A percentile compares a stretch with the other conserved stretches of the same genome.
Conservation (phyloP, 92 coral and sea anemone genomes). For the Palythoa grandis region DNA sequence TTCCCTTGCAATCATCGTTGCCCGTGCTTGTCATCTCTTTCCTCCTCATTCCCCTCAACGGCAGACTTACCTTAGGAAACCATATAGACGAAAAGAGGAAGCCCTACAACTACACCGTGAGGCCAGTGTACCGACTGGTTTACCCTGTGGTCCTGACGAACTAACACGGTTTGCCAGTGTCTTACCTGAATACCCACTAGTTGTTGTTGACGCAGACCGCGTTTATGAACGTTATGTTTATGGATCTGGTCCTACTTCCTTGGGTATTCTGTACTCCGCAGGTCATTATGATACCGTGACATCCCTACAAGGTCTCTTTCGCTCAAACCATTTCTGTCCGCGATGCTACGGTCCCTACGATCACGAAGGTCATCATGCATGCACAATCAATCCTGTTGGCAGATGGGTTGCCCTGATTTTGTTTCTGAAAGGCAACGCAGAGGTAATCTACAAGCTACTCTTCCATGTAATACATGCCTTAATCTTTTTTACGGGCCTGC, state of each 20-base stretch:
- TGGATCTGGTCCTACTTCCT: conserved; percentile 15
- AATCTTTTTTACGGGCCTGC: not conserved
- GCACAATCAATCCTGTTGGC: not conserved
- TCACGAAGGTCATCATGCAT: not conserved
- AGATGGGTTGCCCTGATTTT: not conserved
- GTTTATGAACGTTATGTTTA: not conserved
- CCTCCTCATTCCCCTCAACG: no score
- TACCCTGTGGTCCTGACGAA: conserved; percentile 11
- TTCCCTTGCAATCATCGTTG: no score
- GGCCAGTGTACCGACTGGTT: no score
- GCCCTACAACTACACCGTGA: no score
- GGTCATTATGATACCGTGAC: conserved; percentile 52
- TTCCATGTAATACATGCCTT: not conserved
- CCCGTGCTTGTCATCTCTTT: no score
- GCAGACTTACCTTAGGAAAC: no score
- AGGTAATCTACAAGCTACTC: not conserved
- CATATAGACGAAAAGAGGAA: no score
- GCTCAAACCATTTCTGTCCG: not conserved
- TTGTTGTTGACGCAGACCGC: conserved; percentile 1
- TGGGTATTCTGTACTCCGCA: conserved; percentile 23
- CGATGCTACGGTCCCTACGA: not conserved
- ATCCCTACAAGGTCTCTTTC: not conserved
- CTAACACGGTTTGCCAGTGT: not conserved
- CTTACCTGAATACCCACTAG: not conserved
- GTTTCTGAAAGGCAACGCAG: not conserved